A percentile compares a stretch with the other conserved stretches of the same genome.
These are phyloP conservation scores for Anser brachyrhynchus DNA, from an alignment of 2,113 vertebrate species.

Conservation along the genomic window DNA sequence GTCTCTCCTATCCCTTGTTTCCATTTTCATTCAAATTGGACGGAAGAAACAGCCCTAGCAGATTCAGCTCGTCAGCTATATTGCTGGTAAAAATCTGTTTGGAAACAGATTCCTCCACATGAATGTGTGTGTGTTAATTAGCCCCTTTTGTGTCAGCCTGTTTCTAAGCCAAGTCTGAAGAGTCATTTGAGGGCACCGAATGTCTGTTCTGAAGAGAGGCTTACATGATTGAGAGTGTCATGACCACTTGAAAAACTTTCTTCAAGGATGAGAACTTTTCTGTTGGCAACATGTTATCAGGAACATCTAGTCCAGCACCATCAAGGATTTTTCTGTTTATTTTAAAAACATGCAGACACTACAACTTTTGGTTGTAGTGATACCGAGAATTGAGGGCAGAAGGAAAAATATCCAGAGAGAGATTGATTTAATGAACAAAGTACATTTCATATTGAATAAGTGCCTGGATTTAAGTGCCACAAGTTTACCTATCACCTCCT, in stretches of 20 bases:
- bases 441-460: not conserved
- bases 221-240: constrained; percentile 56
- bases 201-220: constrained; percentile 55
- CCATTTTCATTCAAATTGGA: constrained; percentile 65
- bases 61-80: constrained; percentile 65
- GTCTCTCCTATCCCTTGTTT: constrained; percentile 8
- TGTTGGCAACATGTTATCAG: constrained; percentile 66
- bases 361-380: constrained; percentile 36
- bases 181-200: constrained; percentile 61
- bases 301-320: constrained; percentile 66
- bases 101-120: constrained; percentile 72
- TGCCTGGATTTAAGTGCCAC: not conserved
- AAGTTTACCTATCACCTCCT: constrained; percentile 26
- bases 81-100: constrained; percentile 70
- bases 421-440: constrained; percentile 2
- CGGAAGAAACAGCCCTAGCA: constrained; percentile 49
- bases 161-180: constrained; percentile 64
- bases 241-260: constrained; percentile 69
- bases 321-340: constrained; percentile 69
- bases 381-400: constrained; percentile 15
- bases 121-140: constrained; percentile 64
- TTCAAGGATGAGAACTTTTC: constrained; percentile 70
- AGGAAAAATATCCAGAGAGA: not conserved
- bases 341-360: constrained; percentile 65
- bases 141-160: constrained; percentile 63